Evolutionary conservation across 2,888 invertebrate genomes (phyloP).

Genomic region (Hermaeophaga mercurialis): DNA sequence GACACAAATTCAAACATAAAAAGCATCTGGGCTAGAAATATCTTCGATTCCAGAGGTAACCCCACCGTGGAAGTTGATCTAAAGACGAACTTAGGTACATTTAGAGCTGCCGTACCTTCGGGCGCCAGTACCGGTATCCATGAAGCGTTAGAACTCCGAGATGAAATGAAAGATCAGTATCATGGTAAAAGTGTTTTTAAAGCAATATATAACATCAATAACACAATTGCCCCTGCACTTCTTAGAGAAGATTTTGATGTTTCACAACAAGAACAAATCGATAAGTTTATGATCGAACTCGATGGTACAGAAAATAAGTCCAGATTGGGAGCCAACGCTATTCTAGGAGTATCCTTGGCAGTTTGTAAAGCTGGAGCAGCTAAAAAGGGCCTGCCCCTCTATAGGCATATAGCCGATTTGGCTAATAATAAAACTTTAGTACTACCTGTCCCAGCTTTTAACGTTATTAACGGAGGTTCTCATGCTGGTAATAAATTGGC

Average conservation of each 20-base stretch:
- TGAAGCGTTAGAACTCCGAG: slow-evolving; percentile 96
- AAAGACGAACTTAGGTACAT: slow-evolving; percentile 79
- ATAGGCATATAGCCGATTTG: slow-evolving; percentile 94
- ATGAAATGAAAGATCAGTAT: slow-evolving; percentile 85
- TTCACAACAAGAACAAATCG: slow-evolving; percentile 87
- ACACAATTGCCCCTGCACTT: slow-evolving; percentile 76
- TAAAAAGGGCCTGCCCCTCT: slow-evolving; percentile 85
- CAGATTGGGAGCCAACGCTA: slow-evolving; percentile 96
- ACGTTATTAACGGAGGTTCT: slow-evolving; percentile 98
- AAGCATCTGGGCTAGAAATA: slow-evolving; percentile 93
- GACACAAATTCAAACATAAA: slow-evolving; percentile 63
- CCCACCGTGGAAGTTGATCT: slow-evolving; percentile 97
- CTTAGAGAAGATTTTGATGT: slow-evolving; percentile 82
- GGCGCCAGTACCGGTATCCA: slow-evolving; percentile 97
- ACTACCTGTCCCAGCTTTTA: slow-evolving; percentile 96
- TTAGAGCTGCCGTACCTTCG: slow-evolving; percentile 95
- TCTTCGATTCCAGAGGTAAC: slow-evolving; percentile 98
- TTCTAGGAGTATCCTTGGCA: slow-evolving; percentile 95
- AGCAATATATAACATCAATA: slow-evolving; percentile 92
- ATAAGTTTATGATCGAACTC: slow-evolving; percentile 82
- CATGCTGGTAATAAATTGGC: slow-evolving; percentile 98
- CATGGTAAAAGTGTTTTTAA: slow-evolving; percentile 96
- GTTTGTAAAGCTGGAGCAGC: slow-evolving; percentile 98
- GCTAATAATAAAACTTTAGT: slow-evolving; percentile 90
- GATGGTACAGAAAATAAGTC: slow-evolving; percentile 99